These are phyloP conservation scores for Drosophila nigricruria DNA, from an alignment of 2,888 invertebrate genomes.

Conservation along the genomic window DNA sequence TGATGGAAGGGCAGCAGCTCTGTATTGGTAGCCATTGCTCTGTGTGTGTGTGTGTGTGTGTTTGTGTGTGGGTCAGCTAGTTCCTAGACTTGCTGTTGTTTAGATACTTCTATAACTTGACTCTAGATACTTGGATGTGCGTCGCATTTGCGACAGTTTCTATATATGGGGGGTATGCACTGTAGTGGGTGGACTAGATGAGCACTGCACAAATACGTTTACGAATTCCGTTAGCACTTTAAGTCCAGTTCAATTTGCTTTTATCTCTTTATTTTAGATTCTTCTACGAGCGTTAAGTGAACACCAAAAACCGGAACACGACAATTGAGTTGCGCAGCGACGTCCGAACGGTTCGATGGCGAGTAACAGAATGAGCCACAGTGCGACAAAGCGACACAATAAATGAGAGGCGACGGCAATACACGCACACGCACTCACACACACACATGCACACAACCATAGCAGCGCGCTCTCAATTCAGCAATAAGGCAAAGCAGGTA, in stretches of 20 bases:
- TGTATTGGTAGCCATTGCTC: conserved; percentile 83
- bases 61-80: conserved; percentile 11
- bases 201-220: conserved; percentile 13
- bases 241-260: conserved; percentile 15
- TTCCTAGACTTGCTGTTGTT: conserved; percentile 8
- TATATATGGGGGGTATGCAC: conserved; percentile 9
- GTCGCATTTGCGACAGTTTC: conserved; percentile 53
- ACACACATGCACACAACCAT: not conserved
- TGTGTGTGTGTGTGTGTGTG: not conserved
- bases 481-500: conserved; percentile 64
- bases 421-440: not conserved
- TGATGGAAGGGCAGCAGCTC: conserved; percentile 85
- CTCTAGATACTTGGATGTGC: conserved; percentile 15
- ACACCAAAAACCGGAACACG: conserved; percentile 43
- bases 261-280: conserved; percentile 27
- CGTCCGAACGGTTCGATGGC: conserved; percentile 77
- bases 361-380: conserved; percentile 78
- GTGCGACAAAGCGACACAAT: conserved; percentile 49
- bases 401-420: conserved; percentile 42
- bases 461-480: conserved; percentile 55
- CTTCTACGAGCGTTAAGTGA: conserved; percentile 25
- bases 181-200: conserved; percentile 24
- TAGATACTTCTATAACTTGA: conserved; percentile 10
- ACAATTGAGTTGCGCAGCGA: conserved; percentile 49
- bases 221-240: conserved; percentile 12